Percentiles rank a stretch among this genome's conserved stretches.
phyloP scores from a whole-genome alignment of 2,113 vertebrate species.

The Corvus hawaiiensis region DNA sequence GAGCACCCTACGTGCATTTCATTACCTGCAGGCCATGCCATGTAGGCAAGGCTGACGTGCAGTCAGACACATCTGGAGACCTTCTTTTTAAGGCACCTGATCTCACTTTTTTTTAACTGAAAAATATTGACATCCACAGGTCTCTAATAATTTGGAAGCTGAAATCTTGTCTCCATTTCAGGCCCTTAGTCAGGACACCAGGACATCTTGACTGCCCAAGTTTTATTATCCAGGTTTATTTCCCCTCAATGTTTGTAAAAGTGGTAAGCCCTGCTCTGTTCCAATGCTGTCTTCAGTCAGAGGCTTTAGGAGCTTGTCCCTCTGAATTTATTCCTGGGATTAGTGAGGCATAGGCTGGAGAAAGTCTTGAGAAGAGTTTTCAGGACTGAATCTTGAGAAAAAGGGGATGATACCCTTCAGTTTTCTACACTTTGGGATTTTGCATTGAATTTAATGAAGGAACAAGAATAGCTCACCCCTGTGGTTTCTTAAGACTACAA shows the following conservation, averaged over 20 bases:
- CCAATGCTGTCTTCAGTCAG: neutral
- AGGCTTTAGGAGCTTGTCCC: neutral
- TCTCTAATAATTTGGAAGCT: neutral
- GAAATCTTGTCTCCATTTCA: neutral
- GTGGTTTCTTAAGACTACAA: neutral
- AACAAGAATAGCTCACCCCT: neutral
- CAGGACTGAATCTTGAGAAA: neutral
- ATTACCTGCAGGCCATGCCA: neutral
- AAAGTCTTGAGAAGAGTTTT: neutral
- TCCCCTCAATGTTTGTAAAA: neutral
- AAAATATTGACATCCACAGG: neutral
- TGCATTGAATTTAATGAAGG: neutral
- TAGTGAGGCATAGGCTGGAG: neutral
- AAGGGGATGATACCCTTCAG: neutral
- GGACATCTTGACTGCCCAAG: neutral
- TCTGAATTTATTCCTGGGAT: neutral
- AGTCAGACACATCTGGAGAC: neutral
- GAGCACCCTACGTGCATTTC: fast-evolving
- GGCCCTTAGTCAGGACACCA: neutral
- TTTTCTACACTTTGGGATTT: neutral
- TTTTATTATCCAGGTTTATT: neutral
- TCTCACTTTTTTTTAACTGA: neutral
- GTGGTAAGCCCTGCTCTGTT: neutral
- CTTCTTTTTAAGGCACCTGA: neutral
- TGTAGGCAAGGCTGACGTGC: neutral